Conservation (phyloP, 2,888 invertebrate genomes). For the Thymelicus sylvestris region DNA sequence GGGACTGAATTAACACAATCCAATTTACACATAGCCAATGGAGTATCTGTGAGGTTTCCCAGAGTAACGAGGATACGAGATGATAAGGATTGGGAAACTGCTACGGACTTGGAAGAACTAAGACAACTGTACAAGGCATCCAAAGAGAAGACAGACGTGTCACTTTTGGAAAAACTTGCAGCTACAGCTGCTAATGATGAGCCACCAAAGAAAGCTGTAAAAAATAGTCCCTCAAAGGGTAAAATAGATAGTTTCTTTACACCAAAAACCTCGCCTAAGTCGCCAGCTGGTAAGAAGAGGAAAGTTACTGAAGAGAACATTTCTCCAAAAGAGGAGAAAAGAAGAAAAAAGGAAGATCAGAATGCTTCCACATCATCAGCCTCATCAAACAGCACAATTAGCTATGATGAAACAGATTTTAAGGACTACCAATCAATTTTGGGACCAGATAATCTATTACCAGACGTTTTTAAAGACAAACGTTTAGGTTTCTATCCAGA, state of each 20-base stretch:
- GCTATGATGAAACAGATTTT: conserved; percentile 35
- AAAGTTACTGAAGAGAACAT: conserved; percentile 34
- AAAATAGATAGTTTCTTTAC: conserved; percentile 44
- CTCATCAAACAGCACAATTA: conserved; percentile 25
- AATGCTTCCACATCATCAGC: conserved; percentile 41
- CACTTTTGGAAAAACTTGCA: conserved; percentile 79
- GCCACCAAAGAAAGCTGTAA: conserved; percentile 61
- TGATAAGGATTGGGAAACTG: conserved; percentile 94
- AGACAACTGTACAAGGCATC: conserved; percentile 88
- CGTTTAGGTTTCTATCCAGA: conserved; percentile 76
- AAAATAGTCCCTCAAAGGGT: conserved; percentile 54
- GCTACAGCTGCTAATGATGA: conserved; percentile 55
- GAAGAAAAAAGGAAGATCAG: conserved; percentile 39
- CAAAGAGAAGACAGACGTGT: conserved; percentile 86
- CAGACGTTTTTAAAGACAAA: conserved; percentile 66
- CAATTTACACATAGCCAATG: conserved; percentile 94
- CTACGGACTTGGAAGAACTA: conserved; percentile 91
- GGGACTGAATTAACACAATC: conserved; percentile 92
- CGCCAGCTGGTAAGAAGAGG: conserved; percentile 18
- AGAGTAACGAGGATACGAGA: conserved; percentile 92
- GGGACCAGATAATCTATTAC: conserved; percentile 65
- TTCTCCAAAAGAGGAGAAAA: conserved; percentile 38
- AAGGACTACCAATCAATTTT: conserved; percentile 45
- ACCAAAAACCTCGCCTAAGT: conserved; percentile 35
- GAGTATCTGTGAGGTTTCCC: conserved; percentile 97